Conservation (phyloP, 2,113 vertebrate species). For the Archilochus colubris region DNA sequence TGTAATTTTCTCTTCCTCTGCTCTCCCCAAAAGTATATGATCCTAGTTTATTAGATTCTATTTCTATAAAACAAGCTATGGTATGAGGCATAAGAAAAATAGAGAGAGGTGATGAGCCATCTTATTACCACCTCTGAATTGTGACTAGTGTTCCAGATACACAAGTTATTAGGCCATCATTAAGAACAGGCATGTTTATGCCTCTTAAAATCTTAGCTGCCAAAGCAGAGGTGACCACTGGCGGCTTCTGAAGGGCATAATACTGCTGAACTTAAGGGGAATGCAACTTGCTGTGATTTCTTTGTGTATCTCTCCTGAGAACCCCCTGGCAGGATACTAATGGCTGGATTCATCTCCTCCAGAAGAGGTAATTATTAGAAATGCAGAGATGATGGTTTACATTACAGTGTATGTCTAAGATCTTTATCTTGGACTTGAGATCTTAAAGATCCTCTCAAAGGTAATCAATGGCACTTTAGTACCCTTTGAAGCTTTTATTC, state of each 20-base stretch:
- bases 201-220: neutral
- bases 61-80: slow-evolving; percentile 15
- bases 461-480: slow-evolving; percentile 66
- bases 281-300: neutral
- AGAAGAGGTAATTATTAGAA: slow-evolving; percentile 22
- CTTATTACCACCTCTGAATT: neutral
- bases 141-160: neutral
- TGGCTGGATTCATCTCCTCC: neutral
- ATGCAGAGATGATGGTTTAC: slow-evolving; percentile 25
- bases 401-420: neutral
- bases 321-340: neutral
- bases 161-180: neutral
- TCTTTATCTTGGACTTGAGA: slow-evolving; percentile 29
- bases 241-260: neutral
- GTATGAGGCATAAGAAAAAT: neutral
- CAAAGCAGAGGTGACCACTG: neutral
- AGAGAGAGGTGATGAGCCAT: slow-evolving; percentile 25
- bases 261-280: neutral
- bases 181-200: neutral
- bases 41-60: slow-evolving; percentile 20
- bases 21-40: slow-evolving; percentile 3
- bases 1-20: slow-evolving; percentile 36
- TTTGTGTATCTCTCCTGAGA: neutral
- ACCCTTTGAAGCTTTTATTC: slow-evolving; percentile 60
- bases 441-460: slow-evolving; percentile 50